Evolutionary conservation across 2,113 vertebrate species (phyloP), one percentile per base, ranked within the genome.

Genomic region (Ceyx cyanopectus): DNA sequence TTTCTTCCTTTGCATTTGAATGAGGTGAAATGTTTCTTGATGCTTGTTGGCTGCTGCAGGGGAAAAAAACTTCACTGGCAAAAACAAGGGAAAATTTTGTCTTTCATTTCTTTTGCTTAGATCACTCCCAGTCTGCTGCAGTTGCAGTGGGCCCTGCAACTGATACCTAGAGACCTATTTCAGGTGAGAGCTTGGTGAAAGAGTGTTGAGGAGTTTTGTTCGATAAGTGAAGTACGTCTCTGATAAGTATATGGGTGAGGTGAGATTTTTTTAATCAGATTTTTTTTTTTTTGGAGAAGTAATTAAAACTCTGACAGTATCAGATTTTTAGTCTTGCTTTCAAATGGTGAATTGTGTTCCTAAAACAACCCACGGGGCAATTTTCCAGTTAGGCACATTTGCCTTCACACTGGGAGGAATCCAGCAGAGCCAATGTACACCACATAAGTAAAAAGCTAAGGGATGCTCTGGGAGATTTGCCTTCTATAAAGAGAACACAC

Each of bases 301-400:
- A 63, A 58, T 73, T 91, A 53, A 63, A 92, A 40, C 22, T n/a
- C 60, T 24, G 4, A 50, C 41, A 21, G 6, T 34, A 37, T 43
- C 1, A 8, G 29, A 40, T 81, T 84, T 72, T 46, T 53, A 78
- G 73, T 46, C 45, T 74, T 56, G 14, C 45, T 89, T 81, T 81
- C 50, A 50, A 87, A 65, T 29, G 0, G 0, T 54, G 54, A 90
- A 37, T 95, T 91, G 78, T 58, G 60, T 65, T 76, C n/a, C 58
- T 72, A 34, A 51, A 80, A 17, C 57, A 81, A 94, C 30, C 40
- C 61, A 85, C 18, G 81, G 86, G 92, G 62, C 90, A 90, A 57
- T 90, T 95, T 92, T 93, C 87, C 89, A 89, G 46, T 43, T 94
- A 93, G 24, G 29, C 45, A 50, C 27, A 26, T 61, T 29, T 53